A percentile compares a stretch with the other conserved stretches of the same genome.
Conservation (phyloP, 2,797 vertebrate genomes). For the Cynodonichthys magdalenae region DNA sequence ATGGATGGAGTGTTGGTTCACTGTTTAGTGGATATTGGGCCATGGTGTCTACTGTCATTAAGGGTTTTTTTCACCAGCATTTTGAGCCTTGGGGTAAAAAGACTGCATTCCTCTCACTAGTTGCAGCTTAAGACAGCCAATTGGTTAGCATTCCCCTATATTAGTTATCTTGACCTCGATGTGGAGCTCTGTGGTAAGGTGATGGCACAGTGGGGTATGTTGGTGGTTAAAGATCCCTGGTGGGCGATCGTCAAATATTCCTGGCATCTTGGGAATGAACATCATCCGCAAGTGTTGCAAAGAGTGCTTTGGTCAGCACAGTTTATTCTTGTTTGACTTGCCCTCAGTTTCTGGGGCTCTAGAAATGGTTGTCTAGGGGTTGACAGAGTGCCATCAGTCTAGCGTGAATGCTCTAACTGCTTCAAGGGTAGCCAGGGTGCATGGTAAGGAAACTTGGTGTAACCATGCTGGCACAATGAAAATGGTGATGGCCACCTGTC, state of each 20-base stretch:
- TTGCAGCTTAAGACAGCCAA: no score
- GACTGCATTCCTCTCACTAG: no score
- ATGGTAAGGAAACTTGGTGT: neutral
- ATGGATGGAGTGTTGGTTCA: no score
- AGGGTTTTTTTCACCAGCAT: neutral
- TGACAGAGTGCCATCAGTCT: neutral
- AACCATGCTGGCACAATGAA: neutral
- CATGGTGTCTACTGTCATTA: no score
- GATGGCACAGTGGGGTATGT: no score
- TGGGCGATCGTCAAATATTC: neutral
- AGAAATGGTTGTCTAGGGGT: neutral
- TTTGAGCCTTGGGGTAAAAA: conserved; percentile 30
- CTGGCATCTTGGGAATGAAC: neutral
- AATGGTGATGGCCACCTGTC: neutral
- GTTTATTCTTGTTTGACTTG: neutral
- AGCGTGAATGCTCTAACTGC: neutral
- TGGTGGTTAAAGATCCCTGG: neutral
- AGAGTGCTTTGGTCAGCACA: neutral
- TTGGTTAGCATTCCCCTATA: no score
- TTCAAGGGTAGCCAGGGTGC: neutral
- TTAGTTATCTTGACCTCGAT: no score
- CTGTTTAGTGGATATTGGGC: no score
- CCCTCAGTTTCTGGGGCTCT: neutral
- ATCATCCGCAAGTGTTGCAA: neutral
- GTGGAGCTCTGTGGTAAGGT: no score